These are phyloP conservation scores for Zapus hudsonius DNA, from an alignment of 2,113 vertebrate genomes.

Conservation along the genomic window DNA sequence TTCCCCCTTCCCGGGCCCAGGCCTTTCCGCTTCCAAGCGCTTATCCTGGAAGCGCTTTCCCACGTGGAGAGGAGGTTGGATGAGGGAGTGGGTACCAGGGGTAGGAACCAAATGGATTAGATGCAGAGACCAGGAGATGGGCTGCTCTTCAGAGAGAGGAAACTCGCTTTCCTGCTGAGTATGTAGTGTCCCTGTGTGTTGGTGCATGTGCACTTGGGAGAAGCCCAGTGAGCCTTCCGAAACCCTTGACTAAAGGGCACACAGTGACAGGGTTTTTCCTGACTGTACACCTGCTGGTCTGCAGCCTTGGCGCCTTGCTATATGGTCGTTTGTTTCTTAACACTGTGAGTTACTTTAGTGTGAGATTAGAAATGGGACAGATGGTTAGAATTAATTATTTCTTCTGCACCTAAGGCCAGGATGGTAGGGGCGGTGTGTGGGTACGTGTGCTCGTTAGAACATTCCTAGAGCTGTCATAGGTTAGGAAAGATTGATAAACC, in stretches of 20 bases:
- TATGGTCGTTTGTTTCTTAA: background rate
- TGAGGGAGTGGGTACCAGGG: conserved; percentile 1
- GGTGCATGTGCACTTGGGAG: conserved; percentile 1
- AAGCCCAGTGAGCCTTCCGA: background rate
- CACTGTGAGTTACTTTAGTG: conserved; percentile 6
- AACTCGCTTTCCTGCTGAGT: conserved; percentile 33
- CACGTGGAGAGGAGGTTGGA: conserved; percentile 22
- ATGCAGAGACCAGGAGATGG: background rate
- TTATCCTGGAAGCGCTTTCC: conserved; percentile 14
- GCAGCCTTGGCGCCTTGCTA: background rate
- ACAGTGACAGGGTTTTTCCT: conserved; percentile 38
- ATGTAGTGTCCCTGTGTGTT: background rate
- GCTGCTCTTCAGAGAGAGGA: background rate
- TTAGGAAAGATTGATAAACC: background rate
- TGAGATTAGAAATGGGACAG: background rate
- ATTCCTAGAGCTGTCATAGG: background rate
- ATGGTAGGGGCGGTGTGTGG: background rate
- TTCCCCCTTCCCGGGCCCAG: background rate
- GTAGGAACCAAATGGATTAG: background rate
- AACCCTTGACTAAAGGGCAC: conserved; percentile 29
- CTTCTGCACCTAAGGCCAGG: background rate
- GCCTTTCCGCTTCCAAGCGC: background rate
- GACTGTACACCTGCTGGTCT: background rate
- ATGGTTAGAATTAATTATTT: background rate
- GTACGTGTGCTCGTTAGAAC: background rate